These are phyloP conservation scores for Sesamia inferens DNA, from an alignment of 2,888 invertebrate genomes.

Conservation along the genomic window DNA sequence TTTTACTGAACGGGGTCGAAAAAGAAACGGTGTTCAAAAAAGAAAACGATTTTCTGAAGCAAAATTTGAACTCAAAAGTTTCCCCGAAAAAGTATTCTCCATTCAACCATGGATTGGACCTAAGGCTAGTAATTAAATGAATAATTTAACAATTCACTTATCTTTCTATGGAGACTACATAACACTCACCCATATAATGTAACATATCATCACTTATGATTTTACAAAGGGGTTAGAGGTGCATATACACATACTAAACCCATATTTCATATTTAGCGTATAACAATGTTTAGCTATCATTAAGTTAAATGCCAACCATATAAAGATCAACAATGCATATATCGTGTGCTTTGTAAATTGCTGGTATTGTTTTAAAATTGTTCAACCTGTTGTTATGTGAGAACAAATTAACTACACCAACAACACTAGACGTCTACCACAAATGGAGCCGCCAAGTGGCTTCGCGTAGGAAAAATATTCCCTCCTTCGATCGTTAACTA, in stretches of 20 bases:
- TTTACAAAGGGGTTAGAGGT: neutral
- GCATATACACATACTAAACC: neutral
- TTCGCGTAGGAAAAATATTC: no score
- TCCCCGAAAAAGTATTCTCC: neutral
- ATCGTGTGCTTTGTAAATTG: conserved; percentile 37
- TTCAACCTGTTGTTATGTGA: conserved; percentile 24
- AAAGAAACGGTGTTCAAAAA: neutral
- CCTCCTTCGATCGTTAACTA: no score
- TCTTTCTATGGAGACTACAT: no score
- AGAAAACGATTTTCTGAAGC: conserved; percentile 2
- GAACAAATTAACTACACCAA: conserved; percentile 22
- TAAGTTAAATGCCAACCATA: conserved; percentile 7
- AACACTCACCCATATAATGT: no score
- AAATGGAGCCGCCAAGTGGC: no score
- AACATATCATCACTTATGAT: neutral
- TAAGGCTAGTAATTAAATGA: neutral
- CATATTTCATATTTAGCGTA: neutral
- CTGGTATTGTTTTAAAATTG: conserved; percentile 1
- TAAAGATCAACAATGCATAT: conserved; percentile 29
- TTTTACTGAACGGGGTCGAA: neutral
- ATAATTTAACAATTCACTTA: no score
- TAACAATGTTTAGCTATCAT: neutral
- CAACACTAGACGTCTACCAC: no score
- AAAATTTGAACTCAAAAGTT: neutral
- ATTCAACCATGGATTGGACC: neutral